Evolutionary conservation across 1,140 invertebrate species (phyloP), one percentile per base, ranked within the genome.

Genomic region (Zophobas morio): DNA sequence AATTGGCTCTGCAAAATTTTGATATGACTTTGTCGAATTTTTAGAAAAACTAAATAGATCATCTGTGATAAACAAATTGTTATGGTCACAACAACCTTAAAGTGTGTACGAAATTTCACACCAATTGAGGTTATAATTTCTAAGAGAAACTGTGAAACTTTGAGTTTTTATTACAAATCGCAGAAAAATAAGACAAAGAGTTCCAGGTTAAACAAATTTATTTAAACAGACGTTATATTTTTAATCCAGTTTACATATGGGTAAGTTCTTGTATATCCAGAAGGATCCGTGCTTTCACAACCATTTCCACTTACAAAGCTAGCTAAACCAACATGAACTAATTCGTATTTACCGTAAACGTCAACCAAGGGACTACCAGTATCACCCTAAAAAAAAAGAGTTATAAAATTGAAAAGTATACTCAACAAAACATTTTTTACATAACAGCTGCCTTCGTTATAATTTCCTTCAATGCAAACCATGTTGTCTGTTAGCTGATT

Each of bases 251-350:
- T 37, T 6, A 60, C 56, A n/a, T 60, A 60, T 1, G 56, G 56
- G 37, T 60, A 60, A 6, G 56, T 60, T n/a, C 56, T 60, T 37
- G 20, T 20, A 20, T 20, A 20, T 20, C 20, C 20, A 20, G 20
- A 20, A 20, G 20, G 20, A 20, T 20, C 34, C 5, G 56, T 60
- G 6, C 56, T 60, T 39, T 39, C 56, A 37, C 56, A 60, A 1
- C 56, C 56, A 60, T 60, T 60, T 37, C 34, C 34, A 60, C 56
- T 60, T 6, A 60, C 5, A 60, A 60, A 60, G 37, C 56, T 60
- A 1, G 36, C 56, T 35, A 60, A 6, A 39, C 56, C 56, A 39
- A 60, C 56, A 37, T 60, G 56, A 60, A 60, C 56, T 35, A 39
- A 36, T n/a, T 8, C 56, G 8, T 36, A 8, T 60, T 60, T 35